Evolutionary conservation across 2,888 invertebrate species (phyloP).

Genomic region (Rhingia campestris): DNA sequence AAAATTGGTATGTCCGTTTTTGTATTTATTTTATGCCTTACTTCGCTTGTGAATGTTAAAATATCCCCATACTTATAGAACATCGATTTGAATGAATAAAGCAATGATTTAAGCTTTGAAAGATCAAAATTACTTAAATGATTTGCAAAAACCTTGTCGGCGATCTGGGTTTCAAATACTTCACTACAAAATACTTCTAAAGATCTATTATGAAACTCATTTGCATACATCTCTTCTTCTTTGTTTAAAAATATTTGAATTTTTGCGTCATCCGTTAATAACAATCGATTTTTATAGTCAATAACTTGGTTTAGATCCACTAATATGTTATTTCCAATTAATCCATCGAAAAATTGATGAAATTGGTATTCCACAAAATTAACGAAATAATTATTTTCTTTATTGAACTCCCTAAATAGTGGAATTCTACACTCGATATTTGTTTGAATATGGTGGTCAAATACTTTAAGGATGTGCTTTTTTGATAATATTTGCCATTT

Average conservation of each 20-base stretch:
- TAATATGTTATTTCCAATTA: conserved; percentile 40
- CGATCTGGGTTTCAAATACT: too few relatives aligned
- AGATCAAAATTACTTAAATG: conserved; percentile 24
- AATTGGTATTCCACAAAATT: conserved; percentile 23
- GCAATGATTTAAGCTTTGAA: conserved; percentile 6
- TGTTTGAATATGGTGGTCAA: conserved; percentile 17
- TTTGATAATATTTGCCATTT: conserved; percentile 34
- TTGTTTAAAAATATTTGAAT: too few relatives aligned
- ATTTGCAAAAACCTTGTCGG: too few relatives aligned
- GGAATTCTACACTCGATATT: conserved; percentile 21
- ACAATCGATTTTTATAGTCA: neutral
- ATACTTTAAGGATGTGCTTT: conserved; percentile 16
- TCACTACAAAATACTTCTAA: too few relatives aligned
- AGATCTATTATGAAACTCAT: too few relatives aligned
- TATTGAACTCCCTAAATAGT: too few relatives aligned
- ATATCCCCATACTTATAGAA: conserved; percentile 53
- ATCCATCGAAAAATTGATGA: conserved; percentile 33
- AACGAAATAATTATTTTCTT: conserved; percentile 14
- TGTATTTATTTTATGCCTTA: conserved; percentile 74
- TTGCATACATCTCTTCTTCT: neutral
- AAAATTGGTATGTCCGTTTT: conserved; percentile 68
- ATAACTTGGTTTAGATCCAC: conserved; percentile 2
- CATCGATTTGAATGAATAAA: conserved; percentile 26
- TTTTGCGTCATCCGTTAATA: neutral
- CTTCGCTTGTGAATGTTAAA: conserved; percentile 68